These are phyloP conservation scores for Adela reaumurella DNA, from an alignment of 2,888 invertebrate genomes.

Conservation along the genomic window DNA sequence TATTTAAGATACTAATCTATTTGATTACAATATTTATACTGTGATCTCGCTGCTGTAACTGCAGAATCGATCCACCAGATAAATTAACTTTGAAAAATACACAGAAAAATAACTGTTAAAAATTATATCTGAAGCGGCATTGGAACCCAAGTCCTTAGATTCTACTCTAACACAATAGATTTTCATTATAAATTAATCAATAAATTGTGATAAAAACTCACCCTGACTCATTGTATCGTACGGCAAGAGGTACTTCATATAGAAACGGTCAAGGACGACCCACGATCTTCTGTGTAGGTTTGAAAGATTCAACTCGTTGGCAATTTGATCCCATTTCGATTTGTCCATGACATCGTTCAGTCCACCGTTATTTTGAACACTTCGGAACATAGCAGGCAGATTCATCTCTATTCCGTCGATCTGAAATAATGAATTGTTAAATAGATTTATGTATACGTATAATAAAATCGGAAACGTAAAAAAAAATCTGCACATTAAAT, in stretches of 20 bases:
- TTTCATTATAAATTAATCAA: too few relatives aligned
- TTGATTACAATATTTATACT: too few relatives aligned
- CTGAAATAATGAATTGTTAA: constrained; percentile 30
- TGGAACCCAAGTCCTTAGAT: too few relatives aligned
- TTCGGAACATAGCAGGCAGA: constrained; percentile 78
- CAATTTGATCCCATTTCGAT: constrained; percentile 84
- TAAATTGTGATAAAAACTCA: too few relatives aligned
- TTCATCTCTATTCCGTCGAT: constrained; percentile 91
- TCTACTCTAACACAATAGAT: too few relatives aligned
- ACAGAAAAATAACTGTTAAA: too few relatives aligned
- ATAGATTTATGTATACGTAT: not conserved
- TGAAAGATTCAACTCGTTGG: constrained; percentile 83
- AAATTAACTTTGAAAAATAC: too few relatives aligned
- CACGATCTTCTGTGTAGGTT: constrained; percentile 71
- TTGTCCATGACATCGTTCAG: constrained; percentile 82
- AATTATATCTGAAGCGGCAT: too few relatives aligned
- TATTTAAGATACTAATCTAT: too few relatives aligned
- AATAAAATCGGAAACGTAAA: not conserved
- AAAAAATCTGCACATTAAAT: not conserved
- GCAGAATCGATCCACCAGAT: too few relatives aligned
- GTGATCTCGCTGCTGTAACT: too few relatives aligned
- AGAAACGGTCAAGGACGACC: constrained; percentile 82
- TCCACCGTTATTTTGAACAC: constrained; percentile 82
- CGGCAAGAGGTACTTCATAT: constrained; percentile 85
- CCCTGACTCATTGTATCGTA: constrained; percentile 79